Evolutionary conservation across 2,113 vertebrate species (phyloP).

Genomic region (Callipepla californica): DNA sequence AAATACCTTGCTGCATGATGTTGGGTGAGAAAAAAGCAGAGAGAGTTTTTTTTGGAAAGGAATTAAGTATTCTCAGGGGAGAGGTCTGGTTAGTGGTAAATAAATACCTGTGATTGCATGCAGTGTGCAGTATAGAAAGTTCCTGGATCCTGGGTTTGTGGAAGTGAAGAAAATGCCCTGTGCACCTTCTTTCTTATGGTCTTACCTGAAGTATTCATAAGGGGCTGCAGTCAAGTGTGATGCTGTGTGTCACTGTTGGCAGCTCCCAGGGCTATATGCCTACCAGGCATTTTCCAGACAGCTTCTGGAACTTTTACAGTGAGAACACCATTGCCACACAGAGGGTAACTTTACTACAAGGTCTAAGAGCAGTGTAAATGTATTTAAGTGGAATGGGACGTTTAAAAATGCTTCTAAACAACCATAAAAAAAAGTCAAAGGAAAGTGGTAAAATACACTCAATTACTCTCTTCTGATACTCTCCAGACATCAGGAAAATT

Average conservation of each 20-base stretch:
- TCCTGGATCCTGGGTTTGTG: not conserved
- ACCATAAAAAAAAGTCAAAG: not conserved
- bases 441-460: constrained; percentile 57
- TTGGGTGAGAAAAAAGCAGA: not conserved
- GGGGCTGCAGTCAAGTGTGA: not conserved
- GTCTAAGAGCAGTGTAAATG: not conserved
- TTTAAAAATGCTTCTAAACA: not conserved
- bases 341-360: not conserved
- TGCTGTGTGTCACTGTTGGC: fast-evolving
- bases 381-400: not conserved
- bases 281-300: not conserved
- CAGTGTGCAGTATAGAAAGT: not conserved
- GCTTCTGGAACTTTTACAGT: not conserved
- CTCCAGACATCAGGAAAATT: constrained; percentile 44
- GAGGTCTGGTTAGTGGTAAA: fast-evolving
- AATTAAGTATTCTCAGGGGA: not conserved
- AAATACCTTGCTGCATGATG: not conserved
- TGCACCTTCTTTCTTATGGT: not conserved
- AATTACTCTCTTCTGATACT: constrained; percentile 57
- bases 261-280: not conserved
- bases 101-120: not conserved
- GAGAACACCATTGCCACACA: not conserved
- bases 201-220: fast-evolving
- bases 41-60: not conserved
- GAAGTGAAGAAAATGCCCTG: not conserved